Evolutionary conservation across 1,140 invertebrate genomes (phyloP), one percentile per base, ranked within the genome.

Genomic region (Magallana gigas): DNA sequence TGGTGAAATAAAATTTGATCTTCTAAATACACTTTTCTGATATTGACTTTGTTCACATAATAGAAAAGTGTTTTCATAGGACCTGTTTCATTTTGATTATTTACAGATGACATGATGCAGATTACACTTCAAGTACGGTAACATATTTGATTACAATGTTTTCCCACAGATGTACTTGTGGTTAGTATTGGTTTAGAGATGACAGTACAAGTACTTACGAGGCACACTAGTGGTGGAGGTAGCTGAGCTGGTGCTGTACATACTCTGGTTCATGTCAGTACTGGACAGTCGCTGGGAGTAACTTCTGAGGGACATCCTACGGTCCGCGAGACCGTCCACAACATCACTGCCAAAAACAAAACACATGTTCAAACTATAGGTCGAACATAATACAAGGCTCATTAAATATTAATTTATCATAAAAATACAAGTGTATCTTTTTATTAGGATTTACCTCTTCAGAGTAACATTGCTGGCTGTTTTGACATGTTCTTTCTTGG

Each of bases 211-310:
- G 2, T 59, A 90, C 92, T 89, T 90, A 92, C 92, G 84, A 84
- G 91, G 91, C 23, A 91, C 84, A 62, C 76, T 84, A 1, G 86
- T 18, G 5, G 57, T 88, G 7, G 90, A 88, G 14, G 85, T 83
- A 48, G 88, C 87, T 23, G 91, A 91, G 16, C 88, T 62, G 8
- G 71, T 36, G 62, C 91, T 92, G 57, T 58, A 76, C n/a, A 91
- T 90, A 62, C 89, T 91, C 23, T 76, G 87, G 59, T 91, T 91
- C 12, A 90, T 64, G 64, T 88, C 83, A 0, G 83, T 84, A 8
- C 76, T 60, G 14, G 87, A 88, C 36, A 84, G 16, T 9, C 87
- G 68, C 57, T 76, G 57, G 12, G 59, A 57, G 18, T 88, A 59
- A 85, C 84, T 88, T 57, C 87, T 85, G 11, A 88, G 56, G 16